Evolutionary conservation across 2,797 vertebrate species (phyloP), one percentile per base, ranked within the genome.

Genomic region (Tragopan temminckii): DNA sequence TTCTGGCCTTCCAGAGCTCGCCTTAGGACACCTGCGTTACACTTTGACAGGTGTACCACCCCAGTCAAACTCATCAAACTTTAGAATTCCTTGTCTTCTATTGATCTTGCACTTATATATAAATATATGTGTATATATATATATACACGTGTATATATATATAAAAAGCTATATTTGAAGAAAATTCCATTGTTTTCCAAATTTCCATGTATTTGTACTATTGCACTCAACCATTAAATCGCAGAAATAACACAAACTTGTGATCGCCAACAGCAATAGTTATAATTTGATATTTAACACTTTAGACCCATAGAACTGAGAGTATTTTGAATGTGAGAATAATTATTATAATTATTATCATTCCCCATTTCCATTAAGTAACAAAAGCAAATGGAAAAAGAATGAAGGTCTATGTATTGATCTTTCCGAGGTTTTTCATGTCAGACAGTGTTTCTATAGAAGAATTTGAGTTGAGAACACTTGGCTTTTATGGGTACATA

Each of bases 351-450:
- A 48, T 3, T 57, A 9, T 42, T 36, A 61, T 70, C 80, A 53
- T 53, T 90, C 40, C 8, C 9, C 25, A 5, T 62, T 58, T 20
- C 35, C 16, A n/a, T 11, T 15, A 68, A 62, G 36, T 33, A 53
- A 5, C 2, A 74, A 9, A 66, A 68, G 15, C 5, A 94, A 92
- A 78, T 7, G 1, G 50, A 29, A 40, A 77, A 82, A 64, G 0
- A 63, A n/a, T 4, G 43, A 19, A 14, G 0, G 1, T 45, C 3
- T 72, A 2, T 42, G 14, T 48, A 33, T 79, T 18, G 24, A 46
- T 76, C 33, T 75, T 78, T 59, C 25, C 31, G 23, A 66, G 3
- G 7, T 62, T 93, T 70, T 95, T 67, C 14, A 57, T 71, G 19
- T 17, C n/a, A 64, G 25, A 35, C 13, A 67, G 40, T 7, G 53